Base-by-base conservation (phyloP, 2,888 invertebrate species). In the Rhingia campestris region DNA sequence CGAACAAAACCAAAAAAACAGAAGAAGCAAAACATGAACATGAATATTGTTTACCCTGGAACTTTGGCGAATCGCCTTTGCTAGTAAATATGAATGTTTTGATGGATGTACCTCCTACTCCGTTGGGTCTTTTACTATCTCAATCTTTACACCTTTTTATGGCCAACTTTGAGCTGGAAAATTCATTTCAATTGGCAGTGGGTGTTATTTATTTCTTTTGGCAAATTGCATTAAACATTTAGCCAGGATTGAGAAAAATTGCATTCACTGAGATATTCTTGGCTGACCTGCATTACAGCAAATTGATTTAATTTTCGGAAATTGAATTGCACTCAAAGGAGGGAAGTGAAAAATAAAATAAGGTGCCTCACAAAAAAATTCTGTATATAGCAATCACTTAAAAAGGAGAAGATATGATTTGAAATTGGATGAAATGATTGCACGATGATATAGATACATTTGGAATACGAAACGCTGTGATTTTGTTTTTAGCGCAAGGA, bases 111-210 rank as follows among this genome's bases (percentile, higher is more conserved):
- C 69, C 37, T 22, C 6, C 35, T 30, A n/a, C 6, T 54, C 22
- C 35, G 22, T 69, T 56, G 30, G 56, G 47, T 72, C 43, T 14
- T 70, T 22, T 22, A 22, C 2, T n/a, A 12, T 41, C 53, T 47
- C 2, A 66, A 72, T 59, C 35, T 61, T 47, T 35, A 59, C 61
- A 80, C 73, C 79, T 70, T 49, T 64, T 58, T 73, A 12, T 37
- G 33, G 41, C 45, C 59, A 79, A 72, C 37, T 53, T 14, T 22
- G 22, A 22, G 7, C 7, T 9, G 39, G 33, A 53, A 37, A 64
- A 72, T 41, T 73, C 2, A 41, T 30, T 64, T 73, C 35, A n/a
- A 35, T 66, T 76, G 72, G 77, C 77, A 77, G 51, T 6, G 7
- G 7, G 22, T 22, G 22, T 22, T 22, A 22, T 22, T 22, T 22